These are phyloP conservation scores for Tricholauxania praeusta DNA, from an alignment of 2,888 invertebrate species.

Conservation along the genomic window DNA sequence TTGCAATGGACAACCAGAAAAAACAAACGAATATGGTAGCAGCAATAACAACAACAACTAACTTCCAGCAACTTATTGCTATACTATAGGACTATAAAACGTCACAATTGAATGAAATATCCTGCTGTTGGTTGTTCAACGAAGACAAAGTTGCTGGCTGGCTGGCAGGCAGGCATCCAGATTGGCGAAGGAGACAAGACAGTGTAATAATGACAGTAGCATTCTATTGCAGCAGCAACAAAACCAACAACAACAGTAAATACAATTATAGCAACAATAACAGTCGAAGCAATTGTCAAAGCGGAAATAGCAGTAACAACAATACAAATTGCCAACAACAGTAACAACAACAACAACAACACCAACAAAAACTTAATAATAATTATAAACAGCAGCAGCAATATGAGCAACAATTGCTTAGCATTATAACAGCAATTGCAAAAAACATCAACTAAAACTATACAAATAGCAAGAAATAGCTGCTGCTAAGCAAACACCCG, in stretches of 20 bases:
- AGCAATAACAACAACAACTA: conserved; percentile 17
- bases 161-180: background rate
- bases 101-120: conserved; percentile 23
- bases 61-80: background rate
- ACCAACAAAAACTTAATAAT: conserved; percentile 15
- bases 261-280: background rate
- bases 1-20: conserved; percentile 7
- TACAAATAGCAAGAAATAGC: conserved; percentile 11
- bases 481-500: background rate
- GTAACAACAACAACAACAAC: conserved; percentile 5
- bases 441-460: background rate
- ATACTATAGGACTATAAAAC: background rate
- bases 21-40: conserved; percentile 30
- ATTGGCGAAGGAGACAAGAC: background rate
- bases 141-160: background rate
- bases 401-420: conserved; percentile 19
- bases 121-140: background rate
- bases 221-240: conserved; percentile 27
- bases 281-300: conserved; percentile 17
- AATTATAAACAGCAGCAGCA: conserved; percentile 20
- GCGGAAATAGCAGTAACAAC: conserved; percentile 25
- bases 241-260: conserved; percentile 27
- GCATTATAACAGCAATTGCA: conserved; percentile 7
- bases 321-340: conserved; percentile 36
- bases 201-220: conserved; percentile 26